These are phyloP conservation scores for Cercocebus atys DNA, from an alignment of 2,113 vertebrate species.

Conservation along the genomic window DNA sequence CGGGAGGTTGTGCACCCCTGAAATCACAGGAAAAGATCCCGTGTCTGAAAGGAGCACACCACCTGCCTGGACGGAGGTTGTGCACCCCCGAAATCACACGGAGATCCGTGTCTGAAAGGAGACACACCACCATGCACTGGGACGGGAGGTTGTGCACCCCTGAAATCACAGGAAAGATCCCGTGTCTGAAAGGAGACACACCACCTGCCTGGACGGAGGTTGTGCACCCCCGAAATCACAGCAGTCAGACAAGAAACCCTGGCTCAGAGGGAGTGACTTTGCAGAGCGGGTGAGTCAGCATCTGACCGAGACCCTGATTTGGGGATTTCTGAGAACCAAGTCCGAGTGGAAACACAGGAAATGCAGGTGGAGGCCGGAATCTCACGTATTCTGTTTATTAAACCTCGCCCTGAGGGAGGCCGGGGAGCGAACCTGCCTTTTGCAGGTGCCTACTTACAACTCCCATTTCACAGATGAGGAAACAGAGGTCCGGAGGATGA, in stretches of 20 bases:
- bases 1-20: background rate
- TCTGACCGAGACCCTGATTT: background rate
- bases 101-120: too few species aligned
- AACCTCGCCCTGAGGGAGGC: background rate
- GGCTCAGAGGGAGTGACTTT: too few species aligned
- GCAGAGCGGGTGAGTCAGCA: background rate
- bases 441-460: too few species aligned
- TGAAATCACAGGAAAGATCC: background rate
- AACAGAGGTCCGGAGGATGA: rapidly evolving
- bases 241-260: rapidly evolving
- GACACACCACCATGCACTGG: too few species aligned
- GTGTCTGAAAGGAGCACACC: too few species aligned
- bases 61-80: background rate
- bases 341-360: background rate
- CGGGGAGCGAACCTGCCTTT: too few species aligned
- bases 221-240: background rate
- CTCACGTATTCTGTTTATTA: background rate
- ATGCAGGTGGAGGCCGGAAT: background rate
- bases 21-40: background rate
- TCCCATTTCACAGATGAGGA: background rate
- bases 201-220: background rate
- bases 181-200: background rate
- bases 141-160: too few species aligned
- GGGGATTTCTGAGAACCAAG: background rate
- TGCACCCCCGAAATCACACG: background rate